phyloP scores from a whole-genome alignment of 92 coral and sea anemone species.

The Porites divaricata region DNA sequence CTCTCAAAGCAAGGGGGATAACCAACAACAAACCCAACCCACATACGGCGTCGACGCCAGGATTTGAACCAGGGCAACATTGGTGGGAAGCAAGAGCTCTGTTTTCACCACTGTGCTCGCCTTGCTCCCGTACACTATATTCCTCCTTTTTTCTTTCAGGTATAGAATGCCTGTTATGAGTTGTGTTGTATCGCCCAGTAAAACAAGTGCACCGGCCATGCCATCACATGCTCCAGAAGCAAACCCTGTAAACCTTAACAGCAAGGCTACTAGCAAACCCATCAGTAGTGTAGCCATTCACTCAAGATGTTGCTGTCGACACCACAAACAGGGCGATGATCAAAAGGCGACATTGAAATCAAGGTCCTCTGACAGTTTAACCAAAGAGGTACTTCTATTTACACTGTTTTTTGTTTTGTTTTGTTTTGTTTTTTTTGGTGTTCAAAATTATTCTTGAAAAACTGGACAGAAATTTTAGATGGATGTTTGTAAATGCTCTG shows the following conservation, averaged over 20 bases:
- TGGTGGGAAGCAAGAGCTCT: too few species aligned
- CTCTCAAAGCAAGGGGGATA: too few species aligned
- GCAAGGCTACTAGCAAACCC: slow-evolving; percentile 1
- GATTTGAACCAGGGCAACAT: too few species aligned
- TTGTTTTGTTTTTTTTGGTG: too few species aligned
- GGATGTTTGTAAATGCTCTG: too few species aligned
- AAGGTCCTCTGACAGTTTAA: slow-evolving; percentile 29
- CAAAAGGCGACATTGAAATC: slow-evolving; percentile 21
- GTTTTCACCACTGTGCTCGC: too few species aligned
- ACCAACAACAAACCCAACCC: too few species aligned
- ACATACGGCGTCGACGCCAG: too few species aligned
- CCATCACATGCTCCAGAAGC: neutral
- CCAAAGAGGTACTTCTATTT: slow-evolving; percentile 11
- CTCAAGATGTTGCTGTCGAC: slow-evolving; percentile 24
- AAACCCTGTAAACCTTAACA: neutral
- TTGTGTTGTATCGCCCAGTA: neutral
- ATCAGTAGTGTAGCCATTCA: slow-evolving; percentile 9
- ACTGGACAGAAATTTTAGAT: neutral
- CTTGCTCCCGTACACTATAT: too few species aligned
- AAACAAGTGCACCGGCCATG: neutral
- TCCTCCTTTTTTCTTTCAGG: neutral
- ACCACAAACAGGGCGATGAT: slow-evolving; percentile 16
- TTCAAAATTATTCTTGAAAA: neutral
- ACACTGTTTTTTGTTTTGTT: too few species aligned
- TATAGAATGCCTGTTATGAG: slow-evolving; percentile 10